phyloP scores from a whole-genome alignment of 2,797 vertebrate genomes.

The Gallinago stenura region DNA sequence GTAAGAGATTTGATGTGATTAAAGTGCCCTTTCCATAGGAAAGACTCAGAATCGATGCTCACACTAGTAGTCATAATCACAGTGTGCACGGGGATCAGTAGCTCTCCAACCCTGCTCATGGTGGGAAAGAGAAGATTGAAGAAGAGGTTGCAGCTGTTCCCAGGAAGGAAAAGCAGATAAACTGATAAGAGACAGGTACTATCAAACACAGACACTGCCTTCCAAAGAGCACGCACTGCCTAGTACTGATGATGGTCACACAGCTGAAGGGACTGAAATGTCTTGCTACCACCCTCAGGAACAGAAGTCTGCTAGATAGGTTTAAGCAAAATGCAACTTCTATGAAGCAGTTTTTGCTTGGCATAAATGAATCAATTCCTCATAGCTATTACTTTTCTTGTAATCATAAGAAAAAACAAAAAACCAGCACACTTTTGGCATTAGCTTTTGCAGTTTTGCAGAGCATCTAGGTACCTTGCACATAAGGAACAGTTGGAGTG shows the following conservation, averaged over 20 bases:
- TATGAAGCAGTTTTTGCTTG: not conserved
- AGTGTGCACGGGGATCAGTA: not conserved
- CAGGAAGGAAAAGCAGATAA: not conserved
- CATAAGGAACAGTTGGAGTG: not conserved
- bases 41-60: not conserved
- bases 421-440: not conserved
- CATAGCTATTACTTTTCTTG: not conserved
- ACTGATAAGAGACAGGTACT: not conserved
- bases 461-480: not conserved
- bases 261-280: not conserved
- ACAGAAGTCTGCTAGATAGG: not conserved
- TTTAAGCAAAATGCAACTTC: not conserved
- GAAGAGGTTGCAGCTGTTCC: not conserved
- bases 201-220: not conserved
- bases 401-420: not conserved
- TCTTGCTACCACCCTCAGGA: not conserved
- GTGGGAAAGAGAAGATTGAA: not conserved
- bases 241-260: not conserved
- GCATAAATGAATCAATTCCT: not conserved
- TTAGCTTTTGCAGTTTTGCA: not conserved
- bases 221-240: not conserved
- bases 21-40: not conserved
- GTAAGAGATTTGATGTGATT: not conserved
- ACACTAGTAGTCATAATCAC: not conserved
- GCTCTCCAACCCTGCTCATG: not conserved